Evolutionary conservation across 2,888 invertebrate species (phyloP).

Genomic region (Lasioglossum leucozonium): DNA sequence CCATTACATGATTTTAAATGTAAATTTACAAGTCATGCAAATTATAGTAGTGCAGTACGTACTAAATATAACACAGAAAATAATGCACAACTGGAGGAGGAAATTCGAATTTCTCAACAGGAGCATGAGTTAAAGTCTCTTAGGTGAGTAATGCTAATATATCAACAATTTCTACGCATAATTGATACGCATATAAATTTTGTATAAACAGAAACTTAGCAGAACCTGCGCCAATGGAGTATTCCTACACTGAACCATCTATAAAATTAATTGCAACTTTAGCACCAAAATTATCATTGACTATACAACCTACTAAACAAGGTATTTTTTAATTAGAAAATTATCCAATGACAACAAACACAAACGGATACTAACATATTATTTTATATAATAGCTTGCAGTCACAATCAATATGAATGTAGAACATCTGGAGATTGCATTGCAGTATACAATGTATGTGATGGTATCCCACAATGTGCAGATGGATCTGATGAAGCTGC

Average conservation of each 20-base stretch:
- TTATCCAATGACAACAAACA: background rate
- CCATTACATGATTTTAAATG: slow-evolving; percentile 96
- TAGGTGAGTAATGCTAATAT: slow-evolving; percentile 84
- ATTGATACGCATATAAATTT: background rate
- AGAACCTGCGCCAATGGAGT: slow-evolving; percentile 71
- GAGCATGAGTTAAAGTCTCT: slow-evolving; percentile 90
- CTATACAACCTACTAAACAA: slow-evolving; percentile 74
- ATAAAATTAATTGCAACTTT: slow-evolving; percentile 69
- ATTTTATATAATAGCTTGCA: slow-evolving; percentile 86
- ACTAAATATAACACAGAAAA: slow-evolving; percentile 86
- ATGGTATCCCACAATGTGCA: slow-evolving; percentile 95
- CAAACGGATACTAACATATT: slow-evolving; percentile 25
- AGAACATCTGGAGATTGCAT: slow-evolving; percentile 95
- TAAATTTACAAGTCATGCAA: slow-evolving; percentile 94
- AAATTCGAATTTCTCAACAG: slow-evolving; percentile 90
- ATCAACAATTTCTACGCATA: background rate
- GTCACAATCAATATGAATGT: slow-evolving; percentile 95
- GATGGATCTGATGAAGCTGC: slow-evolving; percentile 97
- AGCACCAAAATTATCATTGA: slow-evolving; percentile 68
- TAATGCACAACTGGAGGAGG: slow-evolving; percentile 87
- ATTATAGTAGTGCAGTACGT: slow-evolving; percentile 95
- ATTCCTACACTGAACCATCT: slow-evolving; percentile 74
- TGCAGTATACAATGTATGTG: slow-evolving; percentile 97
- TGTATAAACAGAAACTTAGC: slow-evolving; percentile 70
- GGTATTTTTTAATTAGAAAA: slow-evolving; percentile 60